Evolutionary conservation across 2,113 vertebrate species (phyloP).

Genomic region (Ammodytes marinus): DNA sequence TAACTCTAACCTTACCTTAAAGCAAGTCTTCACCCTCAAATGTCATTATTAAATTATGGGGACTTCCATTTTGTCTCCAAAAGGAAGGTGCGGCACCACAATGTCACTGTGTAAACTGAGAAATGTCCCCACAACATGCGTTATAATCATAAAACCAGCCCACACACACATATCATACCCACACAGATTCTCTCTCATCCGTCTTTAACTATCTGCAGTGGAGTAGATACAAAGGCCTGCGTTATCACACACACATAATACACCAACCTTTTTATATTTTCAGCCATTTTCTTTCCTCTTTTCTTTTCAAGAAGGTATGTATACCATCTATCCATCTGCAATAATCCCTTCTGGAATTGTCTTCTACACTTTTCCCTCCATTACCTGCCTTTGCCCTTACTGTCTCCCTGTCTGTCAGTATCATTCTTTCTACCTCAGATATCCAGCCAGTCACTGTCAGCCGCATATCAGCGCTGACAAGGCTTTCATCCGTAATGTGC

Average conservation of each 20-base stretch:
- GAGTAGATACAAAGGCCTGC: slow-evolving; percentile 32
- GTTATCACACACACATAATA: slow-evolving; percentile 39
- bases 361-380: slow-evolving; percentile 19
- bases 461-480: slow-evolving; percentile 64
- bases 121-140: no score
- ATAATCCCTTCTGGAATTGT: slow-evolving; percentile 50
- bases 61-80: no score
- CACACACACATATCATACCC: slow-evolving; percentile 8
- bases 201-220: slow-evolving; percentile 52
- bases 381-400: slow-evolving; percentile 40
- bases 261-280: slow-evolving; percentile 34
- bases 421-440: slow-evolving; percentile 41
- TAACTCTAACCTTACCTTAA: no score
- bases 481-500: slow-evolving; percentile 79
- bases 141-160: no score
- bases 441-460: slow-evolving; percentile 68
- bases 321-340: slow-evolving; percentile 15
- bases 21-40: no score
- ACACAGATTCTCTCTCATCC: slow-evolving; percentile 30
- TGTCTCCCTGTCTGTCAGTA: slow-evolving; percentile 50
- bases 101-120: no score
- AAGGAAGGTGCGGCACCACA: no score
- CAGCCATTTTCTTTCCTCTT: slow-evolving; percentile 17
- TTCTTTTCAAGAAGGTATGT: slow-evolving; percentile 9
- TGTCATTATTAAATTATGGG: no score